Evolutionary conservation across 2,888 invertebrate species (phyloP).

Genomic region (Tenthredo scrophulariae): DNA sequence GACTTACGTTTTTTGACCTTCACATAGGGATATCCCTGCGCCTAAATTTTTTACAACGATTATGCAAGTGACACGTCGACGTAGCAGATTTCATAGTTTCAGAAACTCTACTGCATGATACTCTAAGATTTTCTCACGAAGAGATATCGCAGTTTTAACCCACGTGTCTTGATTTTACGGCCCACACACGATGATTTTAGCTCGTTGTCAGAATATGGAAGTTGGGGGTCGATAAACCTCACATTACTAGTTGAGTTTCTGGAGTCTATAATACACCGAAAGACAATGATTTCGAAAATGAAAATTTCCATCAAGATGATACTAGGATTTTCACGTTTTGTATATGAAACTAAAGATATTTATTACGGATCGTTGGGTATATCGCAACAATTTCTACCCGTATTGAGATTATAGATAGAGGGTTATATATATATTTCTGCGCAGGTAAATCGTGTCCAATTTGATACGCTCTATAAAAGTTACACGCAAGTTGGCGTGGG

Average conservation of each 20-base stretch:
- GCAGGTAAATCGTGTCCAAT: neutral
- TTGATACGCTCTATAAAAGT: slow-evolving; percentile 10
- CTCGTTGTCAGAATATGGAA: neutral
- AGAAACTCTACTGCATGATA: too few relatives aligned
- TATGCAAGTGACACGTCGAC: too few relatives aligned
- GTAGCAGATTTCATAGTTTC: too few relatives aligned
- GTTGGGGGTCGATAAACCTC: neutral
- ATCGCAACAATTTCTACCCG: neutral
- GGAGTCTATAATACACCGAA: neutral
- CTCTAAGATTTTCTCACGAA: too few relatives aligned
- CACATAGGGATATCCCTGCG: too few relatives aligned
- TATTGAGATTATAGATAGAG: neutral
- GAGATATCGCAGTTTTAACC: too few relatives aligned
- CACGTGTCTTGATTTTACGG: too few relatives aligned
- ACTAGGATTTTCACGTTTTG: neutral
- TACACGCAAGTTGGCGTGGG: slow-evolving; percentile 10
- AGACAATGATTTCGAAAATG: neutral
- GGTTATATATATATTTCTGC: neutral
- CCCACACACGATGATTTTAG: neutral
- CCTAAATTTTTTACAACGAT: too few relatives aligned
- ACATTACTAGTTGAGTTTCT: neutral
- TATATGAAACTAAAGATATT: neutral
- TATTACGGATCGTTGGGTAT: neutral
- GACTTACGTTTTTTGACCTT: too few relatives aligned
- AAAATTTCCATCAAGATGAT: neutral